These are phyloP conservation scores for Zelleria hepariella DNA, from an alignment of 2,888 invertebrate genomes.

Conservation along the genomic window DNA sequence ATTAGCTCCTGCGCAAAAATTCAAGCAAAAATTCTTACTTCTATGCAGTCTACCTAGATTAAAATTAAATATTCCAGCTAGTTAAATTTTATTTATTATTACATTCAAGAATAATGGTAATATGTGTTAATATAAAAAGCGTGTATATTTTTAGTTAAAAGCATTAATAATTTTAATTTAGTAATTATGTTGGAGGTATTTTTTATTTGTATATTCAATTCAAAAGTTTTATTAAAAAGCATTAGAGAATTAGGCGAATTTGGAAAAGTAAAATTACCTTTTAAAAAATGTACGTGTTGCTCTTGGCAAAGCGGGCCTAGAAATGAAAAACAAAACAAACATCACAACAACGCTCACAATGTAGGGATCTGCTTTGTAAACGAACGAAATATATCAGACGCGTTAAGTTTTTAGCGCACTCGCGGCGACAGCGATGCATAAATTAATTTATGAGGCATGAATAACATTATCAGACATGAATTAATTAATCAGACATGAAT, in stretches of 20 bases:
- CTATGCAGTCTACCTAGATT: too few relatives aligned
- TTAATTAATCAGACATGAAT: too few relatives aligned
- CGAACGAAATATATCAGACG: background rate
- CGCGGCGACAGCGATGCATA: too few relatives aligned
- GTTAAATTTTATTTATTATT: too few relatives aligned
- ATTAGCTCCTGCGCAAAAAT: too few relatives aligned
- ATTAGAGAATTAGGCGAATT: constrained; percentile 18
- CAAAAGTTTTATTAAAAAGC: background rate
- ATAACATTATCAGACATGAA: too few relatives aligned
- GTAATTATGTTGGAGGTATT: background rate
- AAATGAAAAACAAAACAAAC: constrained; percentile 74
- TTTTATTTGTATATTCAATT: background rate
- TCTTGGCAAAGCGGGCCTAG: constrained; percentile 81
- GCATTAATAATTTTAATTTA: background rate
- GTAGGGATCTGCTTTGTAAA: background rate
- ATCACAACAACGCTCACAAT: constrained; percentile 49
- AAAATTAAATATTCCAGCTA: too few relatives aligned
- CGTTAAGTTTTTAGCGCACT: too few relatives aligned
- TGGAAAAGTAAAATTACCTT: constrained; percentile 54
- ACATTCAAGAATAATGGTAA: too few relatives aligned
- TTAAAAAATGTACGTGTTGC: constrained; percentile 91
- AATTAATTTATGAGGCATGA: background rate
- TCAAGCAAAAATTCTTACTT: too few relatives aligned
- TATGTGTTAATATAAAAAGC: constrained; percentile 16
- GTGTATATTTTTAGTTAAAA: background rate